Evolutionary conservation across 1,140 invertebrate species (phyloP).

Genomic region (Phymorhynchus buccinoides): DNA sequence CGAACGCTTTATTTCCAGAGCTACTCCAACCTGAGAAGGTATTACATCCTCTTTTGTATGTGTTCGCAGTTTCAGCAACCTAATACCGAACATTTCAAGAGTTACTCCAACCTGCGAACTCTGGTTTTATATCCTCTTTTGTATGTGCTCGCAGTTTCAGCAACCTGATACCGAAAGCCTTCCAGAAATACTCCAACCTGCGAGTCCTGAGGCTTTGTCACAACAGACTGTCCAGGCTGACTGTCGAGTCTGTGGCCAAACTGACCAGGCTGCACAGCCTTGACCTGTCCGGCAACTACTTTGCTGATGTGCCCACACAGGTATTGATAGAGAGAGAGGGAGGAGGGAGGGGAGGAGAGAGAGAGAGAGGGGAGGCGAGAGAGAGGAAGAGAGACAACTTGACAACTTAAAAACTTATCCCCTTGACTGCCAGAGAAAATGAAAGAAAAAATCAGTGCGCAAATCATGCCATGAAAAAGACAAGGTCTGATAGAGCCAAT

Average conservation of each 20-base stretch:
- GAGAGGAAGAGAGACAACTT: not conserved
- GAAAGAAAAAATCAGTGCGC: too few relatives aligned
- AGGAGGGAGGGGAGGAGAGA: not conserved
- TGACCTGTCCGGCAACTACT: constrained; percentile 64
- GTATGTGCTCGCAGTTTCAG: constrained; percentile 43
- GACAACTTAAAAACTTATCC: too few relatives aligned
- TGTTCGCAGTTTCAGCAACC: too few relatives aligned
- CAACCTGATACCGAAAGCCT: constrained; percentile 49
- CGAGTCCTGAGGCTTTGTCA: constrained; percentile 59
- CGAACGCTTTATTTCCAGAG: constrained; percentile 55
- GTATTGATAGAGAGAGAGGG: constrained; percentile 42
- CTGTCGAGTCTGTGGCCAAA: constrained; percentile 56
- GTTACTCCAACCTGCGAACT: too few relatives aligned
- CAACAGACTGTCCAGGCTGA: constrained; percentile 59
- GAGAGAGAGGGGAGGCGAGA: not conserved
- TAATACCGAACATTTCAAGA: too few relatives aligned
- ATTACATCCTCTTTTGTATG: too few relatives aligned
- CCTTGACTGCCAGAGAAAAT: too few relatives aligned
- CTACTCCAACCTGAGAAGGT: constrained; percentile 57
- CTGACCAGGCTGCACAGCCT: constrained; percentile 56
- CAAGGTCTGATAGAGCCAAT: too few relatives aligned
- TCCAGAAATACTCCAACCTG: constrained; percentile 59
- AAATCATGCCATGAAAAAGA: too few relatives aligned
- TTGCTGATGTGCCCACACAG: constrained; percentile 53
- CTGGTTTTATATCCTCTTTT: too few relatives aligned